phyloP scores from a whole-genome alignment of 2,113 vertebrate species.

The Osmerus eperlanus region DNA sequence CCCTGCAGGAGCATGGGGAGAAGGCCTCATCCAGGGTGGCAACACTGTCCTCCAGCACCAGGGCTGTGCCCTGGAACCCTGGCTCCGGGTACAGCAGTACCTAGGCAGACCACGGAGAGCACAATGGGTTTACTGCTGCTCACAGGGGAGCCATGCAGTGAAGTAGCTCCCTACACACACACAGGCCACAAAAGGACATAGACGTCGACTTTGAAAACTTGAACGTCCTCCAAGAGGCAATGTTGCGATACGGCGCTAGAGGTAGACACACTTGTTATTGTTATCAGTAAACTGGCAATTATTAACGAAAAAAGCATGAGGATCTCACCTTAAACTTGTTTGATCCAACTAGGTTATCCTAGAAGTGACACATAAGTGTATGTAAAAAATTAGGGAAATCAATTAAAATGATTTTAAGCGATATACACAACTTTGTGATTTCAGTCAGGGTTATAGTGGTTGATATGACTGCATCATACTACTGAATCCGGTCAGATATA shows the following conservation, averaged over 20 bases:
- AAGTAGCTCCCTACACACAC: background rate
- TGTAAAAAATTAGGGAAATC: background rate
- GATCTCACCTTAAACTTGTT: constrained; percentile 65
- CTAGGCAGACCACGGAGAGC: constrained; percentile 55
- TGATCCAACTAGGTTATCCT: constrained; percentile 58
- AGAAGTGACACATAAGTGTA: constrained; percentile 19
- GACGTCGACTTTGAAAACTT: background rate
- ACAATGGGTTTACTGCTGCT: no score
- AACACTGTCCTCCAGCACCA: constrained; percentile 75
- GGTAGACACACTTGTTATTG: no score
- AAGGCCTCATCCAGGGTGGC: constrained; percentile 78
- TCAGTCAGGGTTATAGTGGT: background rate
- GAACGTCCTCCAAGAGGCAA: no score
- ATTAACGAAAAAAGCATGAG: background rate
- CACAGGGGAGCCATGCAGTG: no score
- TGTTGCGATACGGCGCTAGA: no score
- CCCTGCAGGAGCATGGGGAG: constrained; percentile 81
- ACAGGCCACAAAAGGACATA: background rate
- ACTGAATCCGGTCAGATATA: background rate
- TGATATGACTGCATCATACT: background rate
- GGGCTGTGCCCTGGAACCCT: constrained; percentile 77
- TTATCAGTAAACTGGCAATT: no score
- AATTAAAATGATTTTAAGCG: background rate
- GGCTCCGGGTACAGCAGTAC: constrained; percentile 89
- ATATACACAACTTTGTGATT: no score